Evolutionary conservation across 2,888 invertebrate species (phyloP), one percentile per base, ranked within the genome.

Genomic region (Acanthococcus lagerstroemiae): DNA sequence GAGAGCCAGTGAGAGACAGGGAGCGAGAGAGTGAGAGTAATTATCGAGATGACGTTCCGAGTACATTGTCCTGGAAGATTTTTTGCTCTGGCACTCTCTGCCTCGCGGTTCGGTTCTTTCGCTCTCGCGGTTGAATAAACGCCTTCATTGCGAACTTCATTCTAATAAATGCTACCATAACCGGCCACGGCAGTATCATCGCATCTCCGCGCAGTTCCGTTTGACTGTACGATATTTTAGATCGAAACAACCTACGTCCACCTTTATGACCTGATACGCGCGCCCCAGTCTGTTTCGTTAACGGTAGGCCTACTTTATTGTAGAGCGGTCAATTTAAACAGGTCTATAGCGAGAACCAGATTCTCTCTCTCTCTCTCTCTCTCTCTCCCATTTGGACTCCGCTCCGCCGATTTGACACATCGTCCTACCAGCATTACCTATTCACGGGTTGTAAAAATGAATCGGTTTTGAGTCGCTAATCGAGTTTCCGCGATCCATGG

Each of bases 301-400:
- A 61, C 61, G 61, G 50, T 30, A 61, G 61, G 61, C 61, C 61
- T 61, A 61, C 61, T 61, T 61, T 61, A 61, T 52, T 26, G 48
- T 3, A 19, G 25, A 46, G 48, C 52, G 61, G 61, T 61, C 61
- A 61, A 26, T 61, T 48, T 61, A 48, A 48, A 17, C 52, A 27
- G 21, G 61, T 50, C 61, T 21, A 61, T 52, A 9, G 26, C 19
- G 30, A 61, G 19, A 61, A 61, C 61, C 50, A 61, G 50, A 61
- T 61, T 61, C 48, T n/a, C n/a, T n/a, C n/a, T n/a, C n/a, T n/a
- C n/a, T n/a, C n/a, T n/a, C n/a, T n/a, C n/a, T n/a, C n/a, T n/a
- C n/a, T n/a, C n/a, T n/a, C n/a, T n/a, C n/a, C n/a, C n/a, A n/a
- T n/a, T n/a, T n/a, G n/a, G n/a, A n/a, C n/a, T n/a, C n/a, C n/a